Percentiles rank a stretch among this genome's conserved stretches.
Evolutionary conservation across 1,140 invertebrate genomes (phyloP).

Genomic region (Drosophila micromelanica): DNA sequence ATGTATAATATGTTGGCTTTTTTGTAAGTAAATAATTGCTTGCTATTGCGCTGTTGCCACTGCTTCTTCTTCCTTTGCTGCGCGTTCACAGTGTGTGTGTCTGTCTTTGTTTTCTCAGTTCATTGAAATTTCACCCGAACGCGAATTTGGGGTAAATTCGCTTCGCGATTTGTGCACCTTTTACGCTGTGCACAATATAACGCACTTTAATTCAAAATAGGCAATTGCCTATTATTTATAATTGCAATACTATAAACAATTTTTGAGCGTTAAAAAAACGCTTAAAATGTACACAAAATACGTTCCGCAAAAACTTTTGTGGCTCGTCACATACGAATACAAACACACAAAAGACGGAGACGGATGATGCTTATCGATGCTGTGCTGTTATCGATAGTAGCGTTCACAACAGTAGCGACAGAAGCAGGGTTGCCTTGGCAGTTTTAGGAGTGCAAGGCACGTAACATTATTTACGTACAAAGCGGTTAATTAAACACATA

Average conservation of each 20-base stretch:
- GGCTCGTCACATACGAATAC: constrained; percentile 76
- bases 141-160: constrained; percentile 76
- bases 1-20: constrained; percentile 63
- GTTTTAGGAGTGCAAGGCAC: constrained; percentile 23
- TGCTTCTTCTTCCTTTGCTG: constrained; percentile 68
- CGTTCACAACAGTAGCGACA: not conserved
- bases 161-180: constrained; percentile 60
- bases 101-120: constrained; percentile 83
- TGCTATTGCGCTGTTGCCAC: constrained; percentile 80
- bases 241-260: constrained; percentile 56
- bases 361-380: constrained; percentile 37
- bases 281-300: constrained; percentile 79
- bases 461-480: not conserved
- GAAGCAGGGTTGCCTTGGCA: constrained; percentile 15
- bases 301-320: constrained; percentile 80
- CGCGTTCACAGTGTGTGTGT: constrained; percentile 60
- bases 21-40: constrained; percentile 82
- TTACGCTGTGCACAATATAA: constrained; percentile 54
- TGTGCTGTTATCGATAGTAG: constrained; percentile 46
- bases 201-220: constrained; percentile 48
- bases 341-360: constrained; percentile 64
- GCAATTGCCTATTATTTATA: constrained; percentile 43
- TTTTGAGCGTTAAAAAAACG: constrained; percentile 70
- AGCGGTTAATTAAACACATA: not conserved
- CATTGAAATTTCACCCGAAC: constrained; percentile 81